Base-by-base conservation (phyloP, 1,140 invertebrate genomes). In the Cydia fagiglandana region DNA sequence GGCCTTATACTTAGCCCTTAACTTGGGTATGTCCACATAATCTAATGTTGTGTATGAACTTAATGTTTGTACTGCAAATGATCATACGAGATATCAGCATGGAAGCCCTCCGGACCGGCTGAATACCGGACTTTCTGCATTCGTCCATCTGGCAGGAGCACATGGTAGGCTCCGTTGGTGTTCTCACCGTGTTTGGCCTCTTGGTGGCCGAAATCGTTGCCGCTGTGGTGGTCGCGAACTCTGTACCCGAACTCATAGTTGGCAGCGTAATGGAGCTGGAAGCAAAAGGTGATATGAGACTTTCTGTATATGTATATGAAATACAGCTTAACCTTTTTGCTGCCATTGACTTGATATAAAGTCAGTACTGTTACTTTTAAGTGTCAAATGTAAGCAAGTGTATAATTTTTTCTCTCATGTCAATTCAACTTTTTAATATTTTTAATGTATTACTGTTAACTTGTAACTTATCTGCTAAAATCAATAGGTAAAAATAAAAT, bases 191-290 rank as follows among this genome's bases (percentile, higher is more conserved):
- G 92, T 64, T 94, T 93, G 66, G 93, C 93, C 86, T 97, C 96
- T 76, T 94, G 93, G 83, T 97, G 96, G 12, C 96, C 95, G 88
- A 95, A 97, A 83, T 96, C 94, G 84, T 95, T 96, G 50, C 95
- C 95, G 74, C 94, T 94, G 81, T 95, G 91, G 77, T 93, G 93
- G 89, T 97, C 96, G 77, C 94, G 93, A 24, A 97, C 96, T 77
- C 94, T 89, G 89, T 97, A 97, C 41, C 96, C 96, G 81, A 97
- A 97, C 79, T 95, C 94, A 90, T 97, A 97, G 81, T 95, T 95
- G 7, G 95, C 94, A 30, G 95, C 95, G 83, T 96, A 96, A 77
- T 95, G 94, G 75, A 95, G 88, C 95, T 95, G 93, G 75, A 93
- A 68, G 79, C 85, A 84, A 83, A 77, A 75, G 73, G 12, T 70